phyloP scores from a whole-genome alignment of 2,113 vertebrate species.

The Colossoma macropomum region DNA sequence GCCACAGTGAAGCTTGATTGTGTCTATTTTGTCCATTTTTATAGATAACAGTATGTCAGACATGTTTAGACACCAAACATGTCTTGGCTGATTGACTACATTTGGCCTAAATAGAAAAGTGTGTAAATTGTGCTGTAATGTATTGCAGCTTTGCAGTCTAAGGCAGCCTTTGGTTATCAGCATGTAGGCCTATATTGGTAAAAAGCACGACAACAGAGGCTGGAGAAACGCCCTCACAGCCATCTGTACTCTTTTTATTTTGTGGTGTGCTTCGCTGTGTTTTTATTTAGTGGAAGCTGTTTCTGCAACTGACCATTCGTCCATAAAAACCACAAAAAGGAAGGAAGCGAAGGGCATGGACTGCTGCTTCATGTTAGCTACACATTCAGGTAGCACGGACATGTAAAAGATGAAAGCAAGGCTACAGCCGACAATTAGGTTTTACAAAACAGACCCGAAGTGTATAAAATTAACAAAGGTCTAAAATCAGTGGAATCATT shows the following conservation, averaged over 20 bases:
- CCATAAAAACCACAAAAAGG: neutral
- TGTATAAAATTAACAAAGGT: neutral
- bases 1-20: no score
- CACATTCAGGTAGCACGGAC: constrained; percentile 15
- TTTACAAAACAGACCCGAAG: neutral
- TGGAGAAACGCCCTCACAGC: neutral
- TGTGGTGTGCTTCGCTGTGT: neutral
- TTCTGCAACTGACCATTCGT: constrained; percentile 12
- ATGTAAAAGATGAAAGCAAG: constrained; percentile 23
- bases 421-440: neutral
- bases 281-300: constrained; percentile 1
- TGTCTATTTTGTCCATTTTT: no score
- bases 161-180: no score
- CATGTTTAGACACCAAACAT: no score
- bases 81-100: no score
- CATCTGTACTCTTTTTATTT: neutral
- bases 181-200: neutral
- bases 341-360: neutral
- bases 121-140: no score
- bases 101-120: no score
- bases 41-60: no score
- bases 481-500: neutral
- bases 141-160: no score
- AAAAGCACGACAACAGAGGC: neutral
- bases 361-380: constrained; percentile 43